These are phyloP conservation scores for Synanthedon myopaeformis DNA, from an alignment of 2,888 invertebrate species.

Conservation along the genomic window DNA sequence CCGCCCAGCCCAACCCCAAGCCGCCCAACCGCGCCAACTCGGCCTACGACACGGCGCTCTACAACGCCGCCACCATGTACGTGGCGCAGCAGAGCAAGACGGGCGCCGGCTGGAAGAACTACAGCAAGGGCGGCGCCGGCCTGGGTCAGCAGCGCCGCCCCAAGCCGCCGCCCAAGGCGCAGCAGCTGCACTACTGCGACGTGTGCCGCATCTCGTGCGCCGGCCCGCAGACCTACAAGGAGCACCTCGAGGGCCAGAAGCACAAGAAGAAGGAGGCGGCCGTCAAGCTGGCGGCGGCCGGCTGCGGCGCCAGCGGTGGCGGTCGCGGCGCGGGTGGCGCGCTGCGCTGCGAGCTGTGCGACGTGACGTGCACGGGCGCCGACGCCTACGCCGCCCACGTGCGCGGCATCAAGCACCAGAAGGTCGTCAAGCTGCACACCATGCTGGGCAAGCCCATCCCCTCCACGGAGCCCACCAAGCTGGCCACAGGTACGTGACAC, in stretches of 20 bases:
- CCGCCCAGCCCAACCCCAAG: constrained; percentile 67
- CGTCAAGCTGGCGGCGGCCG: constrained; percentile 73
- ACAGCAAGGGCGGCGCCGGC: constrained; percentile 63
- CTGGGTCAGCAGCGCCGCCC: constrained; percentile 73
- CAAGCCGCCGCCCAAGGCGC: constrained; percentile 89
- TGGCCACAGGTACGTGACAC: constrained; percentile 52
- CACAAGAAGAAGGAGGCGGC: constrained; percentile 97
- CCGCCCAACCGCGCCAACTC: constrained; percentile 79
- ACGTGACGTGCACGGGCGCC: constrained; percentile 97
- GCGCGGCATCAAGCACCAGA: constrained; percentile 97
- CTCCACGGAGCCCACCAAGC: constrained; percentile 91
- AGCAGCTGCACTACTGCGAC: constrained; percentile 97
- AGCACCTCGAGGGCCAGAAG: constrained; percentile 98
- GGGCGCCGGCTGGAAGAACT: constrained; percentile 59
- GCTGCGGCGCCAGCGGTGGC: constrained; percentile 65
- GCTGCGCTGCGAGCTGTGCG: constrained; percentile 95
- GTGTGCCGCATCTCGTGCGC: constrained; percentile 99
- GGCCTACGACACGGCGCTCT: constrained; percentile 94
- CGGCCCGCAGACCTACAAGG: constrained; percentile 79
- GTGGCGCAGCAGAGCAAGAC: constrained; percentile 83
- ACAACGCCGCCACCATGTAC: constrained; percentile 95
- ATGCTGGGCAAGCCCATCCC: constrained; percentile 98
- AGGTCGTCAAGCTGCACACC: constrained; percentile 95
- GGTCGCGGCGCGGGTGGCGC: constrained; percentile 53
- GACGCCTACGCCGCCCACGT: constrained; percentile 99